Conservation (phyloP, 1,140 invertebrate species). For the Panagrolaimus sp. region DNA sequence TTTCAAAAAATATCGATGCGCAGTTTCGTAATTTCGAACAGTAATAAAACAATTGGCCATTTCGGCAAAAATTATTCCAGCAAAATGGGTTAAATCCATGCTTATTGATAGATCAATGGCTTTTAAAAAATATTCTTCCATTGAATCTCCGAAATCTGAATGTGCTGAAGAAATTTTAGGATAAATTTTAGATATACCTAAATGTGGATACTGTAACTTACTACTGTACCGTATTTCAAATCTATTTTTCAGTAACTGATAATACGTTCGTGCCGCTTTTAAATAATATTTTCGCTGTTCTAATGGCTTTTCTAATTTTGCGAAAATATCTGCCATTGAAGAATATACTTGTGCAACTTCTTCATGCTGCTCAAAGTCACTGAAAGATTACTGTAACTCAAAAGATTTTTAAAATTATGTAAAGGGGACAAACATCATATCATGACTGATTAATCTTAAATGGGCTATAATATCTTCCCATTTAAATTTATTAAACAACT, state of each 20-base stretch:
- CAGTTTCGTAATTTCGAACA: slow-evolving; percentile 4
- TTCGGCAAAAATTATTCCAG: background rate
- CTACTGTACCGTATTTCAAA: background rate
- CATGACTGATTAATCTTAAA: slow-evolving; percentile 7
- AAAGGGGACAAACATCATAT: slow-evolving; percentile 8
- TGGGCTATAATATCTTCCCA: slow-evolving; percentile 9
- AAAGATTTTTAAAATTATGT: background rate
- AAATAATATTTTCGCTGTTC: slow-evolving; percentile 9
- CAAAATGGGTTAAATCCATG: background rate
- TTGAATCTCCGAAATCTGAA: background rate
- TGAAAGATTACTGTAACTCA: background rate
- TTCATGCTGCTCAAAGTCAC: slow-evolving; percentile 2
- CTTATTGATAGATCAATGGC: slow-evolving; percentile 9
- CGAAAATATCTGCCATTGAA: background rate
- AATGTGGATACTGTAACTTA: background rate
- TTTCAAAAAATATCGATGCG: slow-evolving; percentile 6
- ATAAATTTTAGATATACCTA: background rate
- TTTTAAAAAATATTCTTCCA: slow-evolving; percentile 10
- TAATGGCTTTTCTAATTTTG: slow-evolving; percentile 3
- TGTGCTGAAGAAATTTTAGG: background rate
- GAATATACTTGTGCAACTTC: background rate
- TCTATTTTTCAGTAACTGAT: background rate
- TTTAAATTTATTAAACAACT: slow-evolving; percentile 10
- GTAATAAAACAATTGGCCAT: background rate
- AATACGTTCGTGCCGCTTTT: background rate